Conservation (phyloP, 1,140 invertebrate genomes). For the Thalassaphorura encarpata region DNA sequence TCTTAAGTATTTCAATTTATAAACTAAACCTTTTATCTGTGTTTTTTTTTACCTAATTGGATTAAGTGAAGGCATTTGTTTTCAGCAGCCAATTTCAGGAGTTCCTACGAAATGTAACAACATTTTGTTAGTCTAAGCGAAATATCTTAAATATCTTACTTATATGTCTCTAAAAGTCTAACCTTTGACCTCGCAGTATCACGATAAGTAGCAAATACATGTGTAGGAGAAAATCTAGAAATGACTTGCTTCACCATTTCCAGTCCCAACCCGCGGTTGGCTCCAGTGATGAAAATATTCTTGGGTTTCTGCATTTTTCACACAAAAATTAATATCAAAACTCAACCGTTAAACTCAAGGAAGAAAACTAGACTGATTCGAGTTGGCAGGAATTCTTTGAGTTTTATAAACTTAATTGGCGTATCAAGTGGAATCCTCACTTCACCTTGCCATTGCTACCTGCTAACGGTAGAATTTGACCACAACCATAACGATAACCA, state of each 20-base stretch:
- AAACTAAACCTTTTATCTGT: not conserved
- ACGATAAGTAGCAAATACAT: conserved; percentile 63
- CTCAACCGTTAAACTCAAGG: too few relatives aligned
- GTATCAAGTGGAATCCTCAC: too few relatives aligned
- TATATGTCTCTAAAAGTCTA: too few relatives aligned
- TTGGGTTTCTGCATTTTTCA: not conserved
- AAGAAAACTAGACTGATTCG: too few relatives aligned
- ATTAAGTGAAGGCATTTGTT: conserved; percentile 4
- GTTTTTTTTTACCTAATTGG: conserved; percentile 11
- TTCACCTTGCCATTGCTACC: too few relatives aligned
- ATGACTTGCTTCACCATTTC: conserved; percentile 63
- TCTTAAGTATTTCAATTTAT: not conserved
- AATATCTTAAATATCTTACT: too few relatives aligned
- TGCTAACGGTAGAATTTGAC: too few relatives aligned
- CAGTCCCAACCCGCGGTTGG: conserved; percentile 74
- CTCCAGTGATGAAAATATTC: conserved; percentile 68
- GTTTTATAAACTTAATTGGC: too few relatives aligned
- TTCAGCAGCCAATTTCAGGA: conserved; percentile 9
- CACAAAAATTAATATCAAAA: too few relatives aligned
- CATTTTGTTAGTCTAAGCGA: too few relatives aligned
- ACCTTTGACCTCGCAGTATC: conserved; percentile 35
- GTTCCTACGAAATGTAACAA: conserved; percentile 17
- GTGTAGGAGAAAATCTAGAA: conserved; percentile 35
- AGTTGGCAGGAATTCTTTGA: too few relatives aligned
- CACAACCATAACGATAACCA: too few relatives aligned